A percentile compares a stretch with the other conserved stretches of the same genome.
These are phyloP conservation scores for Riptortus pedestris DNA, from an alignment of 1,140 invertebrate genomes.

Conservation along the genomic window DNA sequence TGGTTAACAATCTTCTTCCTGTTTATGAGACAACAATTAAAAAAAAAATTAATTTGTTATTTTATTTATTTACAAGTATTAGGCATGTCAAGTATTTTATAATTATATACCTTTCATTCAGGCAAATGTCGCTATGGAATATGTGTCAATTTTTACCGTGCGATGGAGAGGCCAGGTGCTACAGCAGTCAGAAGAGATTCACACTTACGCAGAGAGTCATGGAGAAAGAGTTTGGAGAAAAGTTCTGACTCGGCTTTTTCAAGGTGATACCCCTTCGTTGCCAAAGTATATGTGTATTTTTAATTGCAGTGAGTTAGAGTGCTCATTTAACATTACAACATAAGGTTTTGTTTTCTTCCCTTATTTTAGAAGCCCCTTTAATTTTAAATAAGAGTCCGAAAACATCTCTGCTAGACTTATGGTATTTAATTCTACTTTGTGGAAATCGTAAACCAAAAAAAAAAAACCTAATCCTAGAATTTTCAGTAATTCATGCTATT, in stretches of 20 bases:
- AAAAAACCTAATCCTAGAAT: too few species aligned
- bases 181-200: conserved; percentile 39
- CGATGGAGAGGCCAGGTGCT: conserved; percentile 53
- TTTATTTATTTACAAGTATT: too few species aligned
- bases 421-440: too few species aligned
- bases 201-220: conserved; percentile 68
- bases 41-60: too few species aligned
- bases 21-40: too few species aligned
- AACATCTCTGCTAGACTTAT: too few species aligned
- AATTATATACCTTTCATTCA: conserved; percentile 33
- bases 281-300: conserved; percentile 27
- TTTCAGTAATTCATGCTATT: too few species aligned
- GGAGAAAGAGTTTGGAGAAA: conserved; percentile 80
- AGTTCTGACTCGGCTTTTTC: conserved; percentile 85
- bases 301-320: background rate
- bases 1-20: too few species aligned
- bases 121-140: conserved; percentile 85
- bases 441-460: too few species aligned
- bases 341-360: too few species aligned
- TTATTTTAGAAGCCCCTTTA: too few species aligned
- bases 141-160: conserved; percentile 96
- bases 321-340: background rate
- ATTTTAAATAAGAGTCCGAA: too few species aligned
- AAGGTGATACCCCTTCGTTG: conserved; percentile 47
- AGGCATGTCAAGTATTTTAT: background rate